Conservation (phyloP, 2,113 vertebrate species). For the Pseudorhombus dupliciocellatus region DNA sequence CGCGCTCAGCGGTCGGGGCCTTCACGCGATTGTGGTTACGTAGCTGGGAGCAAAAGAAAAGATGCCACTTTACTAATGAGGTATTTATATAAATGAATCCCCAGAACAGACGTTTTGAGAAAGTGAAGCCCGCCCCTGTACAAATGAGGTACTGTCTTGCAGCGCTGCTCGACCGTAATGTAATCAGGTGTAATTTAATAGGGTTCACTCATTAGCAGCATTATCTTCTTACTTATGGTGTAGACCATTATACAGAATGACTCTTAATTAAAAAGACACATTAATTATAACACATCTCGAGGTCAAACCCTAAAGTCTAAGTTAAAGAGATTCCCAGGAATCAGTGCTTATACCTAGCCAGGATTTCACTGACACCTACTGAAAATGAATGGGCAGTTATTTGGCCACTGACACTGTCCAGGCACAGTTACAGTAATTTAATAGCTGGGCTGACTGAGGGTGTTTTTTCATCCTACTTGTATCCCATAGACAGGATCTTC, state of each 20-base stretch:
- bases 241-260: not conserved
- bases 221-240: slow-evolving; percentile 10
- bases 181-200: slow-evolving; percentile 33
- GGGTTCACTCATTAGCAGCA: slow-evolving; percentile 14
- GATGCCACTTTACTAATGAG: not conserved
- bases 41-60: slow-evolving; percentile 77
- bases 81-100: not conserved
- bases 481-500: slow-evolving; percentile 94
- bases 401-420: not conserved
- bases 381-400: not conserved
- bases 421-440: slow-evolving; percentile 3
- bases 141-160: not conserved
- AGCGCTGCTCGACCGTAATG: slow-evolving; percentile 10
- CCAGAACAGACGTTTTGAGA: not conserved
- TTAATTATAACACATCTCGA: not conserved
- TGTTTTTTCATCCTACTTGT: slow-evolving; percentile 82
- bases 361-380: not conserved
- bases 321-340: not conserved
- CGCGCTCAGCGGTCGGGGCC: slow-evolving; percentile 91
- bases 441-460: not conserved
- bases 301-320: not conserved
- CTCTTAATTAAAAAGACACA: slow-evolving; percentile 7
- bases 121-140: not conserved
- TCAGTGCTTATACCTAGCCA: not conserved
- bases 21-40: slow-evolving; percentile 94